phyloP scores from a whole-genome alignment of 1,140 invertebrate species.

The Thaumatotibia leucotreta region DNA sequence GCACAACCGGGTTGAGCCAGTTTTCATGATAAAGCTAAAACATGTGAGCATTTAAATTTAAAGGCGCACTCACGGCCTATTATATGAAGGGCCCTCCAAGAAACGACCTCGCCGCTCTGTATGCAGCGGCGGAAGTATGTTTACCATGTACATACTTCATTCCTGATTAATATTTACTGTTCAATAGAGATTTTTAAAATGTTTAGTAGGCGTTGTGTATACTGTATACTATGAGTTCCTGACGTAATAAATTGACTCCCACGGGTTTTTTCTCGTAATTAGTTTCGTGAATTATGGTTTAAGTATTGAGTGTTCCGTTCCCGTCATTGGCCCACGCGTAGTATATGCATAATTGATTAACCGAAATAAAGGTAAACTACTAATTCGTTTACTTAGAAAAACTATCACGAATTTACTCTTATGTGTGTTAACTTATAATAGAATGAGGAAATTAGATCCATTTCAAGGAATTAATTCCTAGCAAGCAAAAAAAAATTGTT shows the following conservation, averaged over 20 bases:
- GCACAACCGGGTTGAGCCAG: not conserved
- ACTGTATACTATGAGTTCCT: not conserved
- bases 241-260: not conserved
- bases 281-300: constrained; percentile 7
- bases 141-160: constrained; percentile 3
- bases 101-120: constrained; percentile 1
- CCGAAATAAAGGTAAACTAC: no score
- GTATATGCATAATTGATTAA: no score
- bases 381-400: no score
- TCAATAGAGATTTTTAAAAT: constrained; percentile 10
- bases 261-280: constrained; percentile 6
- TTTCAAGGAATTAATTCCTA: no score
- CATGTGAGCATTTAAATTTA: not conserved
- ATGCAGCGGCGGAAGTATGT: not conserved
- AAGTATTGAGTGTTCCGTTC: not conserved
- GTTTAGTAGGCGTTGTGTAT: not conserved
- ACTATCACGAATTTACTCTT: no score
- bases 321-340: not conserved
- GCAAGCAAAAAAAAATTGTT: no score
- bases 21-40: not conserved
- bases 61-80: constrained; percentile 1
- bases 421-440: no score
- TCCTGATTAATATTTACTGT: constrained; percentile 10
- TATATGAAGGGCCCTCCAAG: constrained; percentile 1
- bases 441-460: no score